Conservation (phyloP, 2,113 vertebrate genomes). For the Cisticola juncidis region DNA sequence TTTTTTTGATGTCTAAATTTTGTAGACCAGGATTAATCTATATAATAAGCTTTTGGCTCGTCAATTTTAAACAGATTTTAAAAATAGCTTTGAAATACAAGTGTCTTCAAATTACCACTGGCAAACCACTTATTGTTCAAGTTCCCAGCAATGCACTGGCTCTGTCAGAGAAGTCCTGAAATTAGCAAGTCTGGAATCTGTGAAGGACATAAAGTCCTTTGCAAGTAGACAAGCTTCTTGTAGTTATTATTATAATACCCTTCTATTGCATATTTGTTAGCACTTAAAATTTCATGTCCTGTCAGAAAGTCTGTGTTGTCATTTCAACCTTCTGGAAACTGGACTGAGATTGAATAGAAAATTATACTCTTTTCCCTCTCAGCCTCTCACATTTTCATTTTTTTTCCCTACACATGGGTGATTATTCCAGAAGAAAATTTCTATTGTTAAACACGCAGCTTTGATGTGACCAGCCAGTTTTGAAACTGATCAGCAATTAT, state of each 20-base stretch:
- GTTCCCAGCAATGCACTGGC: not conserved
- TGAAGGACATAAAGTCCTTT: constrained; percentile 24
- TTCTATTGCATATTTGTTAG: constrained; percentile 36
- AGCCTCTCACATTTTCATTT: not conserved
- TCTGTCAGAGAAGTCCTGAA: not conserved
- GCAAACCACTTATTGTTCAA: not conserved
- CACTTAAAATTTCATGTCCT: constrained; percentile 39
- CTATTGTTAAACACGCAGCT: not conserved
- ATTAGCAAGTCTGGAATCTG: not conserved
- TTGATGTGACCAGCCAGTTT: not conserved
- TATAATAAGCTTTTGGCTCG: not conserved
- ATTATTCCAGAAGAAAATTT: not conserved
- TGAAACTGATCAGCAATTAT: not conserved
- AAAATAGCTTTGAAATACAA: not conserved
- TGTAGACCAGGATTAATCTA: not conserved
- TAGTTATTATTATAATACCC: constrained; percentile 15
- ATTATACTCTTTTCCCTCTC: not conserved
- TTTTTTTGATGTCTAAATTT: not conserved
- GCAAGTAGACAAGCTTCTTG: not conserved
- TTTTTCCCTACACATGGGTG: not conserved
- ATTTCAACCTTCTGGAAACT: constrained; percentile 31
- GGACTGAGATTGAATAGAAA: not conserved
- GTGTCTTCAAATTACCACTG: not conserved
- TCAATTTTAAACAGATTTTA: not conserved
- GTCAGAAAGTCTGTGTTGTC: constrained; percentile 34